A percentile compares a stretch with the other conserved stretches of the same genome.
phyloP scores from a whole-genome alignment of 2,113 vertebrate genomes.

The Chaetodon trifascialis region DNA sequence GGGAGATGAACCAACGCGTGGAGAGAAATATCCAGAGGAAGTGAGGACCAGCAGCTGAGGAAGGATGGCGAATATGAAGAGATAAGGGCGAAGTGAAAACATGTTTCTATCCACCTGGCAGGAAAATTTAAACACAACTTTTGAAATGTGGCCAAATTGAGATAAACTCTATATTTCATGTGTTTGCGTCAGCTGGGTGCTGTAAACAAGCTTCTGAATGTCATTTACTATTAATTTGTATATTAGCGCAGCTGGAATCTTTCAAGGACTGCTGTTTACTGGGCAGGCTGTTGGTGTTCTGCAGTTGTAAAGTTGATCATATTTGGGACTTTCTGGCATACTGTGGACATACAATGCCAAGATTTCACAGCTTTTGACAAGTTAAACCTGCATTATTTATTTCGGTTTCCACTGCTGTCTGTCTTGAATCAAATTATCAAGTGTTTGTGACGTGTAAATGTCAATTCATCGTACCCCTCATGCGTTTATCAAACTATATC shows the following conservation, averaged over 20 bases:
- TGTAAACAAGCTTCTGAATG: background rate
- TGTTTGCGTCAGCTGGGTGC: constrained; percentile 26
- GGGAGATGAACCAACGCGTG: constrained; percentile 14
- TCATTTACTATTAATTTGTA: background rate
- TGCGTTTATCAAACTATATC: background rate
- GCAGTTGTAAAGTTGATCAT: background rate
- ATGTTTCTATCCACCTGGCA: background rate
- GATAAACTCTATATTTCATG: constrained; percentile 6
- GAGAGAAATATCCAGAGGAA: background rate
- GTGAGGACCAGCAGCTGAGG: background rate
- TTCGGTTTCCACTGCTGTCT: background rate
- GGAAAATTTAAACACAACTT: background rate
- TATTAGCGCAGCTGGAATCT: background rate
- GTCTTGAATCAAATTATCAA: background rate
- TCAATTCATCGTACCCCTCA: background rate
- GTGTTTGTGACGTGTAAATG: background rate
- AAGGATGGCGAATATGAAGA: background rate
- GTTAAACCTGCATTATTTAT: background rate
- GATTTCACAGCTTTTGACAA: background rate
- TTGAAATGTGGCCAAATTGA: background rate
- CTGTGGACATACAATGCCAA: background rate
- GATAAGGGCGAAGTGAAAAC: background rate
- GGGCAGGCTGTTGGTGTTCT: background rate
- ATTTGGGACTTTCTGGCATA: background rate
- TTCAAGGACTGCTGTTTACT: constrained; percentile 1